phyloP scores from a whole-genome alignment of 2,797 vertebrate species.

The Spinus olivaceus region DNA sequence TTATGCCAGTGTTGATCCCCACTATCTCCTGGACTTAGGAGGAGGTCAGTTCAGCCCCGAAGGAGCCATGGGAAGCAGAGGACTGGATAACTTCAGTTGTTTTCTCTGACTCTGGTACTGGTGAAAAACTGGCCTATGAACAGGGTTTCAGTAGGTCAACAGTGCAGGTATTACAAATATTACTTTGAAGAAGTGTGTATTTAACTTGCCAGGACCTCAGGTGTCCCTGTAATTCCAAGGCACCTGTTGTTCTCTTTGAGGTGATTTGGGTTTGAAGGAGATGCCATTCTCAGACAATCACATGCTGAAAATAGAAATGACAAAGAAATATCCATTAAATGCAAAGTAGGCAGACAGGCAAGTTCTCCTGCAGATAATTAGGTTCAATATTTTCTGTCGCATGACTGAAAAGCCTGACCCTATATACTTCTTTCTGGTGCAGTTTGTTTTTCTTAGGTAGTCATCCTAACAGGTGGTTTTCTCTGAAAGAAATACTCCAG shows the following conservation, averaged over 20 bases:
- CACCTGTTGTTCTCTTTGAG: neutral
- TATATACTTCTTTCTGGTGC: neutral
- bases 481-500: neutral
- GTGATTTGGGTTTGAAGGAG: neutral
- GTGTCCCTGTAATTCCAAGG: neutral
- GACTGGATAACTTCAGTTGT: neutral
- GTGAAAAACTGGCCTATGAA: neutral
- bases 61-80: neutral
- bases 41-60: neutral
- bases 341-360: neutral
- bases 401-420: neutral
- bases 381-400: neutral
- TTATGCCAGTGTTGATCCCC: neutral
- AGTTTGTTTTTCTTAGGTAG: neutral
- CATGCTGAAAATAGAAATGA: neutral
- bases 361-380: neutral
- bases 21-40: neutral
- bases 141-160: neutral
- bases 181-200: neutral
- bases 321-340: neutral
- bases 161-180: neutral
- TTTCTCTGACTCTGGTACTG: neutral
- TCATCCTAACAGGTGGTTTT: neutral
- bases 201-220: neutral
- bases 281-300: neutral